Evolutionary conservation across 2,797 vertebrate species (phyloP).

Genomic region (Anableps anableps): DNA sequence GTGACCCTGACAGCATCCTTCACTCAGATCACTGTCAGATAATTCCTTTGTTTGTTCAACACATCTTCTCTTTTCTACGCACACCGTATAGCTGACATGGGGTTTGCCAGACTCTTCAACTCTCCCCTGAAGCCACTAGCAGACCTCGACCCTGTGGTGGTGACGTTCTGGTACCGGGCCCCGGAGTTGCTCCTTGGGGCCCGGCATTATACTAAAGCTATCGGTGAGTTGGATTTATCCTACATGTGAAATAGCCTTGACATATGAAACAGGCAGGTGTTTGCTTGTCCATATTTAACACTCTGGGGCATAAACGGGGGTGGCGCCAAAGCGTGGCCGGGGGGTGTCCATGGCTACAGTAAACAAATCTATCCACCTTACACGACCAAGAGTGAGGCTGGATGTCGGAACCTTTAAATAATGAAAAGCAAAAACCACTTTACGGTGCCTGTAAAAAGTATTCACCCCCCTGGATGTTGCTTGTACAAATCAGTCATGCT

Average conservation of each 20-base stretch:
- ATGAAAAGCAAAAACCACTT: no score
- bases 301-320: background rate
- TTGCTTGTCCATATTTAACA: background rate
- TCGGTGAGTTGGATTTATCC: constrained; percentile 83
- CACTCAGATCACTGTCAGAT: constrained; percentile 5
- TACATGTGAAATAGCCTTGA: background rate
- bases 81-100: constrained; percentile 90
- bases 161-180: constrained; percentile 99
- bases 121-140: constrained; percentile 99
- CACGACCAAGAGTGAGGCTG: no score
- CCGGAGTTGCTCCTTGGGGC: constrained; percentile 96
- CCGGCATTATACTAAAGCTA: constrained; percentile 98
- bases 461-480: no score
- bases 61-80: constrained; percentile 1
- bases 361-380: background rate
- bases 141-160: constrained; percentile 98
- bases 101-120: constrained; percentile 98
- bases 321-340: background rate
- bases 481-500: no score
- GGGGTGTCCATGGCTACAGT: background rate
- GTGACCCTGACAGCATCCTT: constrained; percentile 21
- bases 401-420: no score
- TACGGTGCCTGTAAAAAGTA: no score
- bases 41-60: constrained; percentile 16
- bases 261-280: background rate